phyloP scores from a whole-genome alignment of 2,888 invertebrate species.

The Meta bourneti region DNA sequence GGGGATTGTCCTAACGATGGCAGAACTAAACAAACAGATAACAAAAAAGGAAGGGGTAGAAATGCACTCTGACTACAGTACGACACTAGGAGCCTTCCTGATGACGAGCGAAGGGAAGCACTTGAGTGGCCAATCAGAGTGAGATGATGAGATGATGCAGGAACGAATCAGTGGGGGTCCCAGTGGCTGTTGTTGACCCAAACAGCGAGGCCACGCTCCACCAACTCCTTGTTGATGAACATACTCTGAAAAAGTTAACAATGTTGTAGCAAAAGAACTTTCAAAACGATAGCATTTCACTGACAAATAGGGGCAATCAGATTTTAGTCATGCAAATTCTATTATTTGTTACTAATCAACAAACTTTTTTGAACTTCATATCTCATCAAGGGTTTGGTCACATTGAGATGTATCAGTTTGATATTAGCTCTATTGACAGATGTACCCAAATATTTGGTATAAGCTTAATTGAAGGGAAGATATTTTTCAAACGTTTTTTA shows the following conservation, averaged over 20 bases:
- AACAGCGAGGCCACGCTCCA: constrained; percentile 90
- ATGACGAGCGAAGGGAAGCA: neutral
- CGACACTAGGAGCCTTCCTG: neutral
- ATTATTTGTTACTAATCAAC: neutral
- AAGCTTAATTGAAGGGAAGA: no score
- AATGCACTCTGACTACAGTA: neutral
- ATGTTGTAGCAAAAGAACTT: neutral
- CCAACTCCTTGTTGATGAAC: constrained; percentile 92
- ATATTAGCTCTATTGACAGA: no score
- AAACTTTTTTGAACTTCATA: no score
- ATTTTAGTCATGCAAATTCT: no score
- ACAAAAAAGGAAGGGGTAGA: neutral
- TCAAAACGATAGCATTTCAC: neutral
- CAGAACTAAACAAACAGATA: neutral
- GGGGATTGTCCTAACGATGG: neutral
- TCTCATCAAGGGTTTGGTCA: no score
- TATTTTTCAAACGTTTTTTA: no score
- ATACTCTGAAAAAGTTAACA: constrained; percentile 85
- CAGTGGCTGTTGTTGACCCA: constrained; percentile 82
- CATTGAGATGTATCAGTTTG: no score
- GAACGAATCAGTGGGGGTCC: constrained; percentile 70
- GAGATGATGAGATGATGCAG: neutral
- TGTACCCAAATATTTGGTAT: no score
- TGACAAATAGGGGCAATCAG: neutral
- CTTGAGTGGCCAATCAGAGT: neutral